phyloP scores from a whole-genome alignment of 53 echinoderm and acorn worm species.

The Echinarachnius parma region DNA sequence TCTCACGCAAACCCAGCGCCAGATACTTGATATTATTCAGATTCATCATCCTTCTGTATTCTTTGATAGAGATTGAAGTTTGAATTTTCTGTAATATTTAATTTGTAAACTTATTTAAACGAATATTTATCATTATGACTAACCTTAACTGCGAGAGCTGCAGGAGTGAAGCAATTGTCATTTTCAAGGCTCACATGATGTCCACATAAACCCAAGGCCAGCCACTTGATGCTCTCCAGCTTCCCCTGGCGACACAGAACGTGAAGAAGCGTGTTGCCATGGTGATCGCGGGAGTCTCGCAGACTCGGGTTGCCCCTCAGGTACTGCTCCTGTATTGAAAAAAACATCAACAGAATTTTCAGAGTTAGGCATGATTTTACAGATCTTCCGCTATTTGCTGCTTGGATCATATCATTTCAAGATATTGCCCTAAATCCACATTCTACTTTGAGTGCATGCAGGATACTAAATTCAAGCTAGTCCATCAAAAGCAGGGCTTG shows the following conservation, averaged over 20 bases:
- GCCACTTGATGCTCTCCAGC: constrained; percentile 65
- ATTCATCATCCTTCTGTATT: neutral
- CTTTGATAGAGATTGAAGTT: neutral
- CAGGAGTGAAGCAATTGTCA: constrained; percentile 66
- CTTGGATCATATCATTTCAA: no score
- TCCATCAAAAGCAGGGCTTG: no score
- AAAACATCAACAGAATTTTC: constrained; percentile 13
- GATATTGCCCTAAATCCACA: no score
- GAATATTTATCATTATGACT: constrained; percentile 2
- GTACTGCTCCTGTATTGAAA: constrained; percentile 53
- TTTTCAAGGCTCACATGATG: constrained; percentile 60
- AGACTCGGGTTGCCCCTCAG: constrained; percentile 55
- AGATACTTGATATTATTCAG: no score
- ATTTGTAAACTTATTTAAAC: neutral
- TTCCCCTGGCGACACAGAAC: constrained; percentile 56
- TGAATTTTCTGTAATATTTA: neutral
- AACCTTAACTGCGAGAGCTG: constrained; percentile 77
- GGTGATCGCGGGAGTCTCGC: constrained; percentile 56
- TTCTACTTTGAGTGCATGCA: no score
- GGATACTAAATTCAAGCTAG: no score
- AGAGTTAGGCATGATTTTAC: no score
- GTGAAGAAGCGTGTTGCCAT: constrained; percentile 73
- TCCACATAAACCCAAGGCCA: constrained; percentile 55
- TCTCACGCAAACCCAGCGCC: no score
- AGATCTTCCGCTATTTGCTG: no score